These are phyloP conservation scores for Mobula hypostoma DNA, from an alignment of 2,113 vertebrate species.

Conservation along the genomic window DNA sequence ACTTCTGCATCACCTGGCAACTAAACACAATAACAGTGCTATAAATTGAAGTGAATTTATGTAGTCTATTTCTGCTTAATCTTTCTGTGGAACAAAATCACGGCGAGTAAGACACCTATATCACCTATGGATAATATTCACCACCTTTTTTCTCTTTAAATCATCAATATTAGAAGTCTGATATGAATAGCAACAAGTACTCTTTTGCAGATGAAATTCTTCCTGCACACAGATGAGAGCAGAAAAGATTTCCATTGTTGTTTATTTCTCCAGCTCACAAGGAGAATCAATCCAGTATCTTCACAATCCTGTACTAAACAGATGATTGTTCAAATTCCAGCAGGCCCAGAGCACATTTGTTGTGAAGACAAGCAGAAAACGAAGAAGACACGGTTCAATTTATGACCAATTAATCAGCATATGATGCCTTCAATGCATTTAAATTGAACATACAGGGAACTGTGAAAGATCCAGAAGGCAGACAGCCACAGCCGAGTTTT, in stretches of 20 bases:
- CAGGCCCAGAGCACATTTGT: constrained; percentile 23
- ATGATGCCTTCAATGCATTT: neutral
- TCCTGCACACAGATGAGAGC: neutral
- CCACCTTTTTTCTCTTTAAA: no score
- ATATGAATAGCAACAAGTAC: neutral
- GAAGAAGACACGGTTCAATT: constrained; percentile 20
- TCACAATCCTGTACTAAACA: constrained; percentile 1
- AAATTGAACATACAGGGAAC: constrained; percentile 3
- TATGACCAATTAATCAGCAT: constrained; percentile 30
- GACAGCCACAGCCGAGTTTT: neutral
- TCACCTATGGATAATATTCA: no score
- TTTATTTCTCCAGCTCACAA: neutral
- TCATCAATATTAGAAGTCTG: neutral
- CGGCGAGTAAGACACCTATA: neutral
- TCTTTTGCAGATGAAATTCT: neutral
- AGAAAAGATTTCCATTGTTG: neutral
- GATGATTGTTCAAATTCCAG: constrained; percentile 14
- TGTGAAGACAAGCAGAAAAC: constrained; percentile 29
- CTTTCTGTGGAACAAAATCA: neutral
- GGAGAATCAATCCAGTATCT: neutral
- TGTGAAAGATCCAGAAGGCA: constrained; percentile 13
- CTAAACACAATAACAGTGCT: neutral
- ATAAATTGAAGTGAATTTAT: neutral
- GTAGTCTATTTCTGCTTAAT: neutral
- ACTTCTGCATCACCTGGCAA: neutral